Evolutionary conservation across 2,888 invertebrate species (phyloP).

Genomic region (Oscheius myriophilus): DNA sequence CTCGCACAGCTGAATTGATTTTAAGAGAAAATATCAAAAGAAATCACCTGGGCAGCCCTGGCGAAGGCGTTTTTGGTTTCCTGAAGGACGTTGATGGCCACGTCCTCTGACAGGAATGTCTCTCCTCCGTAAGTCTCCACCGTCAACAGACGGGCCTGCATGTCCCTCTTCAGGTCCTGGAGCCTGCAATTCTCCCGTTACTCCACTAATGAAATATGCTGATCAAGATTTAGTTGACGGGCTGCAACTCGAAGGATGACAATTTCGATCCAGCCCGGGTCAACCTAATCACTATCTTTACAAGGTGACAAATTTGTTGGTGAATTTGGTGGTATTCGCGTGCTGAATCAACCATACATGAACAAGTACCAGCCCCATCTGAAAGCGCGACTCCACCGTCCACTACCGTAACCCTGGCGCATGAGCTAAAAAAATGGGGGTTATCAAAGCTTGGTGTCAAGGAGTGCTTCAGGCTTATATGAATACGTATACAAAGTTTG

Average conservation of each 20-base stretch:
- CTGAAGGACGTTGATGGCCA: conserved; percentile 88
- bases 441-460: too few relatives aligned
- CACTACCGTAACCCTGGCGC: too few relatives aligned
- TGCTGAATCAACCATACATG: too few relatives aligned
- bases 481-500: too few relatives aligned
- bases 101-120: conserved; percentile 92
- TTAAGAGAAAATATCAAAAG: background rate
- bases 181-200: conserved; percentile 77
- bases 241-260: background rate
- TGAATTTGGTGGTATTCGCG: too few relatives aligned
- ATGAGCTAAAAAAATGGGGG: too few relatives aligned
- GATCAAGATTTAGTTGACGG: background rate
- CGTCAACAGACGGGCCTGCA: conserved; percentile 91
- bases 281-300: too few relatives aligned
- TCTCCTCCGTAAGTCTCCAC: conserved; percentile 95
- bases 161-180: conserved; percentile 89
- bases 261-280: background rate
- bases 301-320: too few relatives aligned
- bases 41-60: conserved; percentile 45
- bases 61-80: conserved; percentile 84
- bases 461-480: too few relatives aligned
- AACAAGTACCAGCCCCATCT: too few relatives aligned
- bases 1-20: conserved; percentile 79
- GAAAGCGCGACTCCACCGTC: too few relatives aligned
- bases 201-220: background rate